Conservation (phyloP, 2,113 vertebrate genomes). For the Trochalopteron elliotii region DNA sequence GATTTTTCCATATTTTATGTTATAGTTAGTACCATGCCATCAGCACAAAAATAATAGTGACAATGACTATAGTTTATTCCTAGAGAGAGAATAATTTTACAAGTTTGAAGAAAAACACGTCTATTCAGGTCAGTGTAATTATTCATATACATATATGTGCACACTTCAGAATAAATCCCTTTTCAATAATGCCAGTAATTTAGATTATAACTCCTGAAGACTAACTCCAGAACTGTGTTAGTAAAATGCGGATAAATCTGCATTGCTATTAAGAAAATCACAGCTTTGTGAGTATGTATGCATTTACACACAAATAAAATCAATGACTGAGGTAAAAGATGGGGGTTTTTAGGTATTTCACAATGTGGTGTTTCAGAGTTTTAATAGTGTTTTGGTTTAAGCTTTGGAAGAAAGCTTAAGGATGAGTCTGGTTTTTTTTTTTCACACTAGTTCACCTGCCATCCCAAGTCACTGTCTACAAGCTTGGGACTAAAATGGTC, state of each 20-base stretch:
- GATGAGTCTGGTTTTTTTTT: not conserved
- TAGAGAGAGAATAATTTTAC: not conserved
- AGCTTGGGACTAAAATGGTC: not conserved
- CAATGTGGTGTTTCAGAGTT: not conserved
- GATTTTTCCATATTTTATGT: not conserved
- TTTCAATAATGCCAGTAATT: not conserved
- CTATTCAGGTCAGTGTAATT: not conserved
- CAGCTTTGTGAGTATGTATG: not conserved
- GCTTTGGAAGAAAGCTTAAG: not conserved
- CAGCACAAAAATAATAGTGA: not conserved
- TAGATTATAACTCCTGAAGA: not conserved
- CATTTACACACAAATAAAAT: not conserved
- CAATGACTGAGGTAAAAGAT: not conserved
- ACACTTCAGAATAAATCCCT: not conserved
- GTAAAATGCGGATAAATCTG: not conserved
- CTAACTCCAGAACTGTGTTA: not conserved
- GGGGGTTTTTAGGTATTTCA: not conserved
- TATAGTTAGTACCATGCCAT: not conserved
- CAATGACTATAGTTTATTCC: not conserved
- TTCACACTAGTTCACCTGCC: conserved; percentile 16
- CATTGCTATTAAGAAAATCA: not conserved
- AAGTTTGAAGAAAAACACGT: not conserved
- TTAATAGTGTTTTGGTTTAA: not conserved
- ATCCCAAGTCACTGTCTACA: not conserved
- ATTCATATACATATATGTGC: not conserved